Percentiles rank a stretch among this genome's conserved stretches.
These are phyloP conservation scores for Perdita meconis DNA, from an alignment of 2,888 invertebrate genomes.

Conservation along the genomic window DNA sequence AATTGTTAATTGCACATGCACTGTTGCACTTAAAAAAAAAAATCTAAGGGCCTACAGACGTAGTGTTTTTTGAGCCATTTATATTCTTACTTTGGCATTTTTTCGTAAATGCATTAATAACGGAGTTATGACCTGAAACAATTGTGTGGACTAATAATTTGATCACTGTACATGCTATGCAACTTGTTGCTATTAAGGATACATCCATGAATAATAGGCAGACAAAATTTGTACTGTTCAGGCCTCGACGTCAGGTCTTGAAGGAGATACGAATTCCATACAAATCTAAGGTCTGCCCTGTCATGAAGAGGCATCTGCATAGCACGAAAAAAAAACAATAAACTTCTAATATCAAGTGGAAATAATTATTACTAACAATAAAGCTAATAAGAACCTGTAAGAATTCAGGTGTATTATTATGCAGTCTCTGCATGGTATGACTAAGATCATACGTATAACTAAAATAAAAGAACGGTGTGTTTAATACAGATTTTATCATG, in stretches of 20 bases:
- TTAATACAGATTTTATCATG: conserved; percentile 93
- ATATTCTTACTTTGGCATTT: too few relatives aligned
- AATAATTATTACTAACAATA: conserved; percentile 30
- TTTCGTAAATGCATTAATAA: too few relatives aligned
- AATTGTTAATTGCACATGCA: too few relatives aligned
- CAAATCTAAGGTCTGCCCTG: conserved; percentile 94
- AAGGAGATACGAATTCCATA: conserved; percentile 96
- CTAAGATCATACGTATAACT: conserved; percentile 97
- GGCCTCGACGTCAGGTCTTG: conserved; percentile 89
- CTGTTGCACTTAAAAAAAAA: too few relatives aligned
- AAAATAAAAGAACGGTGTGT: conserved; percentile 95
- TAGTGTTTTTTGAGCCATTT: too few relatives aligned
- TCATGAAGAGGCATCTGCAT: conserved; percentile 89
- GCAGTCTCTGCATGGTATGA: conserved; percentile 94
- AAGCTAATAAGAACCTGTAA: conserved; percentile 86
- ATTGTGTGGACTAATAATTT: too few relatives aligned
- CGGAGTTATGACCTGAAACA: too few relatives aligned
- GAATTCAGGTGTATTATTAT: conserved; percentile 93
- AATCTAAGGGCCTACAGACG: too few relatives aligned
- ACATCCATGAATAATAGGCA: conserved; percentile 97
- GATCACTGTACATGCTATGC: too few relatives aligned
- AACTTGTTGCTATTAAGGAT: conserved; percentile 85
- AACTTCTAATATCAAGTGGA: not conserved
- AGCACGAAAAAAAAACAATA: conserved; percentile 18
- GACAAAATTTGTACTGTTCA: conserved; percentile 91